phyloP scores from a whole-genome alignment of 1,140 invertebrate species.

The Polyergus mexicanus region DNA sequence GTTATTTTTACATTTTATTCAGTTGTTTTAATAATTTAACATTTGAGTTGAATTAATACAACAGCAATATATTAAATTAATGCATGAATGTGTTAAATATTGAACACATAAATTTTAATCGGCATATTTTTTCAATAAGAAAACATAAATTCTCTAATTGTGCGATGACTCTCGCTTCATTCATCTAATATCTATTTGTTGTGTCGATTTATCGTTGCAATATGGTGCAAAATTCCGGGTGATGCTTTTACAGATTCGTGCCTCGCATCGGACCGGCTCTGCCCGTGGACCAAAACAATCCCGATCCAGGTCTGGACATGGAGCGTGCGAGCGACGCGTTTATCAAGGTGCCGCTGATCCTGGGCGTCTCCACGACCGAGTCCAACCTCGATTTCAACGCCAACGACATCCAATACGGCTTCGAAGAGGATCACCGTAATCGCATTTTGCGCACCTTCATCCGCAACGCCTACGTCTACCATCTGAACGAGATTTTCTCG shows the following conservation, averaged over 20 bases:
- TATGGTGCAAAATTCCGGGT: not conserved
- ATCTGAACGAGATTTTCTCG: slow-evolving; percentile 96
- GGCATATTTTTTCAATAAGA: too few species aligned
- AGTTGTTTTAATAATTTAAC: too few species aligned
- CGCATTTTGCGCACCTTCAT: slow-evolving; percentile 93
- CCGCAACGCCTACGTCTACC: slow-evolving; percentile 94
- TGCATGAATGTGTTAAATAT: too few species aligned
- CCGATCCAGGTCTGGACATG: slow-evolving; percentile 89
- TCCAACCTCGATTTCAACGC: slow-evolving; percentile 92
- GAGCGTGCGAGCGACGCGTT: slow-evolving; percentile 90
- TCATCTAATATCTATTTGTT: slow-evolving; percentile 24
- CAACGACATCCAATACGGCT: slow-evolving; percentile 91
- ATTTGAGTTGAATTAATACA: too few species aligned
- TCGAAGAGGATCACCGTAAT: slow-evolving; percentile 92
- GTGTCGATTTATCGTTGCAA: slow-evolving; percentile 6
- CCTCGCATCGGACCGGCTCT: slow-evolving; percentile 89
- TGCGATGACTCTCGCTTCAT: slow-evolving; percentile 3
- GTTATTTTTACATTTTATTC: too few species aligned
- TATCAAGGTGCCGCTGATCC: slow-evolving; percentile 90
- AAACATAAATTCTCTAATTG: too few species aligned
- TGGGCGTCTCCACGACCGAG: slow-evolving; percentile 91
- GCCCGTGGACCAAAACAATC: slow-evolving; percentile 88
- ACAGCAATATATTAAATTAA: too few species aligned
- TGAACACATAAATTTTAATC: too few species aligned
- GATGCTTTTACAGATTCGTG: slow-evolving; percentile 81